Evolutionary conservation across 1,140 invertebrate species (phyloP).

Genomic region (Babylonia areolata): DNA sequence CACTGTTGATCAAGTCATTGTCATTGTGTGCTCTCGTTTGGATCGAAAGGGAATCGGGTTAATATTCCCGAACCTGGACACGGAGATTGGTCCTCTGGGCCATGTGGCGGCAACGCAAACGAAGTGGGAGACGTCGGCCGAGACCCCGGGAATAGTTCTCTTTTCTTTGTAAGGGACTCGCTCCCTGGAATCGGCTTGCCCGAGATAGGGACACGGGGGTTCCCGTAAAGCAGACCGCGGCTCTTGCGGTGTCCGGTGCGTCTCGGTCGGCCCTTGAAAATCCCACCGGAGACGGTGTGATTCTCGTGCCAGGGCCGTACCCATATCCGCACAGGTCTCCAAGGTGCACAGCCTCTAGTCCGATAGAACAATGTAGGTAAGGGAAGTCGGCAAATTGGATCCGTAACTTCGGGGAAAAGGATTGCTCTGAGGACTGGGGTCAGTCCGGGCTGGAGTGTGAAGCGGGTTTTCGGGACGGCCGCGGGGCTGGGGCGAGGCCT

Average conservation of each 20-base stretch:
- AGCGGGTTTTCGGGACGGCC: conserved; percentile 59
- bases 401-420: conserved; percentile 79
- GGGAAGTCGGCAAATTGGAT: conserved; percentile 84
- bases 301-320: conserved; percentile 74
- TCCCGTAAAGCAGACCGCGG: conserved; percentile 73
- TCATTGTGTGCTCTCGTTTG: conserved; percentile 21
- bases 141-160: conserved; percentile 87
- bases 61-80: conserved; percentile 77
- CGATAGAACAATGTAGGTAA: conserved; percentile 92
- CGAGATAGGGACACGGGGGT: conserved; percentile 74
- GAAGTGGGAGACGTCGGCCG: conserved; percentile 84
- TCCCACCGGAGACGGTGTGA: conserved; percentile 76
- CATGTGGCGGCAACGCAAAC: conserved; percentile 78
- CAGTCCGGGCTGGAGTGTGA: conserved; percentile 78
- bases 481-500: conserved; percentile 57
- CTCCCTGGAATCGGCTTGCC: conserved; percentile 81
- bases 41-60: conserved; percentile 78
- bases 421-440: conserved; percentile 82
- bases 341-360: conserved; percentile 92
- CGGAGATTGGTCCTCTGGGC: conserved; percentile 63
- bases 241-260: conserved; percentile 75
- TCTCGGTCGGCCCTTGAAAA: conserved; percentile 86
- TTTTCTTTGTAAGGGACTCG: conserved; percentile 82
- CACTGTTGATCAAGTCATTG: no score
- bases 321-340: conserved; percentile 91